Evolutionary conservation across 2,113 vertebrate genomes (phyloP).

Genomic region (Paramisgurnus dabryanus): DNA sequence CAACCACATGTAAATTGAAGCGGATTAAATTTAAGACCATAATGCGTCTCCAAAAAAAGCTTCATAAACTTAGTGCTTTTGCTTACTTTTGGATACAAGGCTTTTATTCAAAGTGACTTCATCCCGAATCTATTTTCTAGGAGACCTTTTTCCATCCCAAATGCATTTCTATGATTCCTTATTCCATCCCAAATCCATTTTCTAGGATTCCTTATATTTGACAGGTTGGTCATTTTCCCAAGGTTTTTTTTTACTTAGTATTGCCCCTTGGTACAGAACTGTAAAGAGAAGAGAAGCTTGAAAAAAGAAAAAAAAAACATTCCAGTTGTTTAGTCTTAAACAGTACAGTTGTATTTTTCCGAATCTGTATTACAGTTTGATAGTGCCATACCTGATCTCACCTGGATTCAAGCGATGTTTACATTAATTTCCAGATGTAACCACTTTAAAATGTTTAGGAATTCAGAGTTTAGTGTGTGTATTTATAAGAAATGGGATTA

Average conservation of each 20-base stretch:
- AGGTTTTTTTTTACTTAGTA: slow-evolving; percentile 3
- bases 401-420: slow-evolving; percentile 47
- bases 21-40: slow-evolving; percentile 1
- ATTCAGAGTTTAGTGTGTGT: slow-evolving; percentile 5
- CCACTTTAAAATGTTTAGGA: background rate
- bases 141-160: slow-evolving; percentile 17
- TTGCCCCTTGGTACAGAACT: slow-evolving; percentile 20
- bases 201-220: slow-evolving; percentile 29
- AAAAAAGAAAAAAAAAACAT: slow-evolving; percentile 48
- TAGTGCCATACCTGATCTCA: slow-evolving; percentile 55
- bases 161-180: slow-evolving; percentile 24
- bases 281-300: background rate
- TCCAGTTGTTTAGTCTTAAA: slow-evolving; percentile 60
- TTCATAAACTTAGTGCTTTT: background rate
- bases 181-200: slow-evolving; percentile 32
- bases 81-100: slow-evolving; percentile 11
- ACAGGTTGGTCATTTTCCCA: background rate
- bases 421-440: background rate
- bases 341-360: slow-evolving; percentile 50
- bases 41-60: background rate
- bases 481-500: background rate
- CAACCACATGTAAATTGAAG: background rate
- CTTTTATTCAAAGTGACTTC: slow-evolving; percentile 19
- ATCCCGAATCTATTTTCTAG: background rate
- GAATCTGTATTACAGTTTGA: slow-evolving; percentile 59